Base-by-base conservation (phyloP, 1,140 invertebrate species). In the Triops longicaudatus region DNA sequence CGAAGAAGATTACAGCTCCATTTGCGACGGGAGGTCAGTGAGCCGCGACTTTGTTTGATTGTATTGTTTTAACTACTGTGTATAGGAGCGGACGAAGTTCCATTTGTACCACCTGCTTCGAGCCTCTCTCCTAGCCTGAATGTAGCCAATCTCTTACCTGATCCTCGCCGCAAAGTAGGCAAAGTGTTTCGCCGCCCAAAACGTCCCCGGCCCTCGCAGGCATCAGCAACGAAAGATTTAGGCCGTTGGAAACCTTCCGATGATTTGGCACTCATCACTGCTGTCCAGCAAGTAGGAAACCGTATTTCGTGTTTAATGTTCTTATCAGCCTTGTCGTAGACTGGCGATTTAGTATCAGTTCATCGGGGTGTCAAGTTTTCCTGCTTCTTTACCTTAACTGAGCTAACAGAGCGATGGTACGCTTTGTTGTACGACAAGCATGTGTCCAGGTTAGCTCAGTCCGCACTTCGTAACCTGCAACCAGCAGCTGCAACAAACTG, bases 171-270 rank as follows among this genome's bases (percentile, higher is more conserved):
- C 9, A 78, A 73, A 50, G 73, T 43, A 26, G 75, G 41, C 5
- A 76, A 79, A 78, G 79, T 76, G 50, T 78, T 79, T 63, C 72
- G 79, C 44, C 75, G 81, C 26, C 77, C 79, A 63, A 63, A 78
- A 12, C 43, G 79, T 73, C 79, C 79, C 28, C 86, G 88, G n/a
- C 87, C 89, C 37, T 83, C 89, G 75, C 88, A 87, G 81, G 87
- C 89, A 79, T 83, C 89, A 76, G 87, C 88, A 11, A 91, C 90
- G 17, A 92, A 95, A 86, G 94, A 97, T 86, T 85, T 98, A 12
- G 96, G 96, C 0, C 86, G 95, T 79, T 99, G 97, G 97, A 98
- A 98, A 84, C 95, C 97, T 17, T 92, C 93, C 41, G 98, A 99
- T 87, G 98, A 99, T 86, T 86, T 98, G 9, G 91, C 94, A 2